phyloP scores from a whole-genome alignment of 2,888 invertebrate species.

The Nomada ferruginata region DNA sequence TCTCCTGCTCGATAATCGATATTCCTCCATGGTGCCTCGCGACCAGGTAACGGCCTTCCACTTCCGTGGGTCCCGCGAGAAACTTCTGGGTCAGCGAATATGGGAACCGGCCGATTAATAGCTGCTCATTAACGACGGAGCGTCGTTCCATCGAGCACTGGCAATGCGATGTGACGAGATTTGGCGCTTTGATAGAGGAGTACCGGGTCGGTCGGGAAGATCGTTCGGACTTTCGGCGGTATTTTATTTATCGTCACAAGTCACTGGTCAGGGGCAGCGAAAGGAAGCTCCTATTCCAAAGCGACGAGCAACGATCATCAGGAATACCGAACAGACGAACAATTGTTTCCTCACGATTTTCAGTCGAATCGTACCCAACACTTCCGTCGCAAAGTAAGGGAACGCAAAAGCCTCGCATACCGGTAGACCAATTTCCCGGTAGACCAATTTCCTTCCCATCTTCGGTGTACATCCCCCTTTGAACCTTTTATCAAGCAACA shows the following conservation, averaged over 20 bases:
- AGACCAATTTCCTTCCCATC: neutral
- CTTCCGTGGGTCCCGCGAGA: constrained; percentile 33
- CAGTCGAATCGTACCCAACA: too few relatives aligned
- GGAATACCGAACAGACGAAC: too few relatives aligned
- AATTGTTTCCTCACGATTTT: too few relatives aligned
- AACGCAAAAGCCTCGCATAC: neutral
- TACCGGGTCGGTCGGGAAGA: too few relatives aligned
- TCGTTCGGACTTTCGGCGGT: too few relatives aligned
- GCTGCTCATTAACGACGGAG: constrained; percentile 48
- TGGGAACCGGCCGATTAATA: constrained; percentile 51
- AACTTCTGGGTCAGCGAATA: constrained; percentile 55
- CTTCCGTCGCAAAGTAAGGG: neutral
- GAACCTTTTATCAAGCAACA: constrained; percentile 2
- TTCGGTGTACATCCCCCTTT: neutral
- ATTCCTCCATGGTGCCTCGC: constrained; percentile 30
- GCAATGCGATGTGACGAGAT: neutral
- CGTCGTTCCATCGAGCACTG: constrained; percentile 28
- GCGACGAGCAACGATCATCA: too few relatives aligned
- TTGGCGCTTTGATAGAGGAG: too few relatives aligned
- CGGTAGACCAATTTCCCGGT: neutral
- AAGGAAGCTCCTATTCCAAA: too few relatives aligned
- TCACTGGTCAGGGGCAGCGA: too few relatives aligned
- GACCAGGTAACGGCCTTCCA: constrained; percentile 27
- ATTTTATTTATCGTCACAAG: too few relatives aligned
- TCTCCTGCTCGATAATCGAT: constrained; percentile 51